Base-by-base conservation (phyloP, 2,888 invertebrate species). In the Microchrysa polita region DNA sequence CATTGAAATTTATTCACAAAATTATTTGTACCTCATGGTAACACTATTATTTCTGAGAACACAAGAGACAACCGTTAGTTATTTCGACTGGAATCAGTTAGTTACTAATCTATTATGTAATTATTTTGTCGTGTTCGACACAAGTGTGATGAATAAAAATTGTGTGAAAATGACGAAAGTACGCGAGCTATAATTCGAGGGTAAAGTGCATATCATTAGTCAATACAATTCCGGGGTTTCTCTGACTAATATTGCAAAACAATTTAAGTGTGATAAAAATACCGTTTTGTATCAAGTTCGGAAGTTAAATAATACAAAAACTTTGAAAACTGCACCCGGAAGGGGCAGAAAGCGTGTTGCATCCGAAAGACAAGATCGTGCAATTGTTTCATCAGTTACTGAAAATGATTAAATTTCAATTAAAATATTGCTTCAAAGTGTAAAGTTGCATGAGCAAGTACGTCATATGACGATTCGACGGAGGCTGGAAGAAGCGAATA, bases 281-380 rank as follows among this genome's bases (percentile, higher is more conserved):
- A 61, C 61, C 34, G 61, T 55, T 55, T 20, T 60, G 23, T 60
- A 61, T 61, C 61, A 61, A 61, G 40, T 61, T 61, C 34, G 61
- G 61, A 61, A 61, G 18, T 61, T 61, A 12, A 61, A 61, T 61
- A 61, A 61, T 61, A 61, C 61, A 61, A 61, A 40, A 61, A 27
- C 61, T 34, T 40, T 61, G 34, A 40, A 61, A 61, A 61, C 61
- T 27, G 61, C 61, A 61, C 61, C 40, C 61, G 61, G 40, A 40
- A 61, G 61, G 40, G 61, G 40, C 61, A 61, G 27, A 34, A 34
- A 34, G 55, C 55, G 55, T 55, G 55, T 55, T 55, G 18, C 55
- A 55, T 55, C 55, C 55, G 18, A 55, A 16, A 55, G 55, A 18
- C 2, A 55, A 55, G n/a, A 55, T 52, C 52, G 52, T n/a, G 52